A percentile compares a stretch with the other conserved stretches of the same genome.
Conservation (phyloP, 2,888 invertebrate species). For the Schrankia costaestrigalis region DNA sequence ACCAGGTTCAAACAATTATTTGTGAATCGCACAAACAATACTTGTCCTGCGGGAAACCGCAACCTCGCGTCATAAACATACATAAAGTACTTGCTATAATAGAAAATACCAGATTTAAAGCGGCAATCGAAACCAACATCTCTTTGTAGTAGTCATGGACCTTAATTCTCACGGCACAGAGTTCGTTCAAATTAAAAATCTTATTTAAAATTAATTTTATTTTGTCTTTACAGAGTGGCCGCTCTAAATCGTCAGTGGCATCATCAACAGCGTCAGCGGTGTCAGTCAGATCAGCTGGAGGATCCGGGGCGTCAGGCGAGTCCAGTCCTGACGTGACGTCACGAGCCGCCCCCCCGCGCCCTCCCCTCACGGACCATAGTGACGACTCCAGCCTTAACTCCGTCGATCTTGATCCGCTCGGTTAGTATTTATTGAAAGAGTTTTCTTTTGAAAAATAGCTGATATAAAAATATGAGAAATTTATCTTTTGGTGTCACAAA, state of each 20-base stretch:
- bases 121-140: too few relatives aligned
- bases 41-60: too few relatives aligned
- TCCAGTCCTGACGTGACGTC: slow-evolving; percentile 78
- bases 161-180: too few relatives aligned
- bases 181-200: too few relatives aligned
- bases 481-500: too few relatives aligned
- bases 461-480: not conserved
- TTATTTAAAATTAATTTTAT: not conserved
- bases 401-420: slow-evolving; percentile 89
- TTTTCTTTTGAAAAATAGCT: not conserved
- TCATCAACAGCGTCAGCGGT: slow-evolving; percentile 75
- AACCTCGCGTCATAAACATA: too few relatives aligned
- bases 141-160: too few relatives aligned
- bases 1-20: too few relatives aligned
- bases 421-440: slow-evolving; percentile 45
- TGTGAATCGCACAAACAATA: too few relatives aligned
- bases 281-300: slow-evolving; percentile 73
- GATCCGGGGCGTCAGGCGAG: slow-evolving; percentile 68
- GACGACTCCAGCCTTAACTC: slow-evolving; percentile 97
- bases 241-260: slow-evolving; percentile 79
- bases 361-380: slow-evolving; percentile 79
- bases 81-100: too few relatives aligned
- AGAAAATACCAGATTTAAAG: too few relatives aligned
- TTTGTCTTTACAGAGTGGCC: slow-evolving; percentile 82
- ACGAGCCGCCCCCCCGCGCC: slow-evolving; percentile 69